phyloP scores from a whole-genome alignment of 2,113 vertebrate genomes.

The Phyllostomus discolor region DNA sequence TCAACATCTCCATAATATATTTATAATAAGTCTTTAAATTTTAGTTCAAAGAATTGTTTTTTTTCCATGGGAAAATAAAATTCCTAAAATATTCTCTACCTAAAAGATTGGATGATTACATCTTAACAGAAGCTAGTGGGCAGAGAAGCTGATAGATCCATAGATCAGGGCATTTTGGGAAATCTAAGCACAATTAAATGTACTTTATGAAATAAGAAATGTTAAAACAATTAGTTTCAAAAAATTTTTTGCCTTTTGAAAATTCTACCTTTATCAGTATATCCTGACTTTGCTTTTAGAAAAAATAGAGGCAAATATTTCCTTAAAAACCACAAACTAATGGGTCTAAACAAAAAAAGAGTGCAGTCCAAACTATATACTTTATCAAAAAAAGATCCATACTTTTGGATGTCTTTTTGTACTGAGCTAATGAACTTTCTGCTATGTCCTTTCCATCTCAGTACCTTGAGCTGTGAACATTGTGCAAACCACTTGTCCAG shows the following conservation, averaged over 20 bases:
- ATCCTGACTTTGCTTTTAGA: background rate
- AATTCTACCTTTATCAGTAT: constrained; percentile 8
- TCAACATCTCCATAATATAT: background rate
- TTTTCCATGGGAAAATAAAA: background rate
- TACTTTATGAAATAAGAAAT: constrained; percentile 51
- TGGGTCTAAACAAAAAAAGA: constrained; percentile 26
- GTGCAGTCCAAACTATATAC: constrained; percentile 19
- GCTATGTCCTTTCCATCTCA: background rate
- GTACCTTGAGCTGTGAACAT: background rate
- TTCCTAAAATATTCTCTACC: background rate
- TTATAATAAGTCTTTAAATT: background rate
- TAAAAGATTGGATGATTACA: background rate
- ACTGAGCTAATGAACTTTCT: constrained; percentile 13
- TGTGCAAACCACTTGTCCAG: background rate
- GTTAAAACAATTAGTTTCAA: constrained; percentile 41
- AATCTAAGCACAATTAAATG: constrained; percentile 35
- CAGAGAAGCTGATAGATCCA: background rate
- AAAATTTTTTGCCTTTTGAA: background rate
- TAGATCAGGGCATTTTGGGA: constrained; percentile 31
- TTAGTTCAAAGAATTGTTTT: background rate
- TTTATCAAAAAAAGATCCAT: constrained; percentile 40
- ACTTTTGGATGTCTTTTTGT: background rate
- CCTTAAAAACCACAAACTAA: constrained; percentile 30
- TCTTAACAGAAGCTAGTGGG: constrained; percentile 31
- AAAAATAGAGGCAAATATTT: constrained; percentile 22